Percentiles rank a stretch among this genome's conserved stretches.
Evolutionary conservation across 2,113 vertebrate genomes (phyloP).

Genomic region (Cichladusa arquata): DNA sequence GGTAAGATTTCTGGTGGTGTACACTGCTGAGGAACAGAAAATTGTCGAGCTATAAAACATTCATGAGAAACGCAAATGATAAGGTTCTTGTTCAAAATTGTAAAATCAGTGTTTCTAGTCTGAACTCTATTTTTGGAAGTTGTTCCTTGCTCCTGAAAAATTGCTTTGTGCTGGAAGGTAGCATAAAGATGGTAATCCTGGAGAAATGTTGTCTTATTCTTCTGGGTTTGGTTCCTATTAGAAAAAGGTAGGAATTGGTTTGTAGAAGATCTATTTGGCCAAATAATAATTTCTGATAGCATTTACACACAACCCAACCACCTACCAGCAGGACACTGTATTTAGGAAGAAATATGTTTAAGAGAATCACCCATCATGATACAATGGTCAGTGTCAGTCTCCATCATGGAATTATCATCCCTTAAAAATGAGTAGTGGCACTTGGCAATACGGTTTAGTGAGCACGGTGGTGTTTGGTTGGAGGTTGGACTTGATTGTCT

Average conservation of each 20-base stretch:
- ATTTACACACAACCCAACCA: neutral
- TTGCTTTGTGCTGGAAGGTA: neutral
- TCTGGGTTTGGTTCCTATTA: neutral
- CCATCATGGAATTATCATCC: neutral
- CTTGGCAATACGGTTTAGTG: neutral
- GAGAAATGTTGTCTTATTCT: neutral
- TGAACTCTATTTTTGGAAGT: neutral
- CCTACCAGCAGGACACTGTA: neutral
- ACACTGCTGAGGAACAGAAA: constrained; percentile 13
- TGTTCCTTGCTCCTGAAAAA: neutral
- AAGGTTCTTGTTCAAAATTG: neutral
- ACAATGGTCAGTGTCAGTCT: fast-evolving
- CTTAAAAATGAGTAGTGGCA: neutral
- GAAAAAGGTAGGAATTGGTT: neutral
- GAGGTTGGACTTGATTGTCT: neutral
- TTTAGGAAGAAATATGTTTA: neutral
- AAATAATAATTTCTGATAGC: neutral
- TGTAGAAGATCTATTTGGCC: neutral
- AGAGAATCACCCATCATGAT: neutral
- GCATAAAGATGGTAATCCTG: neutral
- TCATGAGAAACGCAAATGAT: neutral
- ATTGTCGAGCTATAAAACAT: neutral
- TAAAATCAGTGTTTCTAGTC: constrained; percentile 15
- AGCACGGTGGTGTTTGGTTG: neutral
- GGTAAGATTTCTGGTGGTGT: neutral